Base-by-base conservation (phyloP, 2,113 vertebrate species). In the Coracopsis vasa region DNA sequence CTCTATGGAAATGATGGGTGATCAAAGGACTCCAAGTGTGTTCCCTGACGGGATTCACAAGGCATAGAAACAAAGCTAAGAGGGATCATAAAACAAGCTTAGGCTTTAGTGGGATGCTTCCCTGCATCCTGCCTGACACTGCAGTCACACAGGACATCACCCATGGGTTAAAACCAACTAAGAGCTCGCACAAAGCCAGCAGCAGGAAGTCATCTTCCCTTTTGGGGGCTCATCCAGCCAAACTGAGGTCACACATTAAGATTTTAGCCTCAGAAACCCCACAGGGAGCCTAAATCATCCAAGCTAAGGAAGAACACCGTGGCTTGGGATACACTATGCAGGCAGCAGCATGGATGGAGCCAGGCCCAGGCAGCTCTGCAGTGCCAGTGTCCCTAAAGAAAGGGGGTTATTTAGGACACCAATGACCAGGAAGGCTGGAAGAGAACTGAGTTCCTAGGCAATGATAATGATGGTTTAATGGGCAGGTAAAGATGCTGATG, bases 401-500 rank as follows among this genome's bases (percentile, higher is more conserved):
- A 31, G 1, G 10, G 41, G 7, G 23, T 61, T 62, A 14, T 0
- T 21, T 39, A 37, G 45, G n/a, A 53, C n/a, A 37, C 4, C 0
- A 3, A 89, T 66, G 24, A 27, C 15, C 44, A 53, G 47, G 53
- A 67, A 88, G 27, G 42, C n/a, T 12, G 4, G 47, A 77, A 61
- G 16, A 69, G 28, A 58, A 24, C 7, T 3, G 33, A 67, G 81
- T 37, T 90, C 75, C 90, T 79, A 65, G 25, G 81, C 33, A 62
- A 70, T 0, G 0, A 21, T 88, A 70, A 73, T 2, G 44, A 80
- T 6, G 14, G 44, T 23, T 91, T 61, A 91, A 41, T 4, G 15
- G 31, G 27, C 64, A 78, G 65, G 64, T 67, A 39, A 86, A 67
- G 74, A 73, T 2, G 6, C 17, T 50, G 8, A 39, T 11, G 19